These are phyloP conservation scores for Gymnosoma rotundatum DNA, from an alignment of 2,888 invertebrate species.

Conservation along the genomic window DNA sequence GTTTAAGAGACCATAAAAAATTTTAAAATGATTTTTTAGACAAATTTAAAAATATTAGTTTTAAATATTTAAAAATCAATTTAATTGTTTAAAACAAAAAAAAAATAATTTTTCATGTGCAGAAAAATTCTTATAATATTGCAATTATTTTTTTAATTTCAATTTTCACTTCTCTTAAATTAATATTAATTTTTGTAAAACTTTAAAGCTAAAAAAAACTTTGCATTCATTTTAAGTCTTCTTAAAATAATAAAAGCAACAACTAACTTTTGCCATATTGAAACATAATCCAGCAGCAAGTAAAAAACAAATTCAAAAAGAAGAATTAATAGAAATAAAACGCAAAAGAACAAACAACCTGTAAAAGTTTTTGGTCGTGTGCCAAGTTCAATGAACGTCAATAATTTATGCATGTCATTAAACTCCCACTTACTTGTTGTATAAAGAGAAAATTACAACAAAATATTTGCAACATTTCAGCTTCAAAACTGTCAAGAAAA, in stretches of 20 bases:
- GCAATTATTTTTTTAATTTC: no score
- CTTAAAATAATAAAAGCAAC: neutral
- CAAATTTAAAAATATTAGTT: neutral
- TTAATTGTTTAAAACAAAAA: neutral
- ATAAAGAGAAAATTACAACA: slow-evolving; percentile 30
- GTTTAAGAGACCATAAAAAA: no score
- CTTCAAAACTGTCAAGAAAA: slow-evolving; percentile 16
- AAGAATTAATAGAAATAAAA: slow-evolving; percentile 7
- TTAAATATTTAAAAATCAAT: neutral
- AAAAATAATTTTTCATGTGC: no score
- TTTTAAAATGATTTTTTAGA: no score
- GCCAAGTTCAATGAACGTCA: slow-evolving; percentile 70
- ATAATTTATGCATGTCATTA: slow-evolving; percentile 67
- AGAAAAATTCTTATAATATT: no score
- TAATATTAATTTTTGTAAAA: neutral
- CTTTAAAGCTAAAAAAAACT: neutral
- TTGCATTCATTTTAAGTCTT: slow-evolving; percentile 10
- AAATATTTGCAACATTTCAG: slow-evolving; percentile 38
- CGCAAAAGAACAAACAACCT: slow-evolving; percentile 41
- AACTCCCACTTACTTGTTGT: slow-evolving; percentile 52
- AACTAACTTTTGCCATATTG: slow-evolving; percentile 27
- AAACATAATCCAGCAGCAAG: slow-evolving; percentile 35
- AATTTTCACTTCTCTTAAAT: neutral
- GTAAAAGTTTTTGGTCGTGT: slow-evolving; percentile 62
- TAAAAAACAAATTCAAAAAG: neutral